These are phyloP conservation scores for Metallyticus violacea DNA, from an alignment of 2,888 invertebrate genomes.

Conservation along the genomic window DNA sequence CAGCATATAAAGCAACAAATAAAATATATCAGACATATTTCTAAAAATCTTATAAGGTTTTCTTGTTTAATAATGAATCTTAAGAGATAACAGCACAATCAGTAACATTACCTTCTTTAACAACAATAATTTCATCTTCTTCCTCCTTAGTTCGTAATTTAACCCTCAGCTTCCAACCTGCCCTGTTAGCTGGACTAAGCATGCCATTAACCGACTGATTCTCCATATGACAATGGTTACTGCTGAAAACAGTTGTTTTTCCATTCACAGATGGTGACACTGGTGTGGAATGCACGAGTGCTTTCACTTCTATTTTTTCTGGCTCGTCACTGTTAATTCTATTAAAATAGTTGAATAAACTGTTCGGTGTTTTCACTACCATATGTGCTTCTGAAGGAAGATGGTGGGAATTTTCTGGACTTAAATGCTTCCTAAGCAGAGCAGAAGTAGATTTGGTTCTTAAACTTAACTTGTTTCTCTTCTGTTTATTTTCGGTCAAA, in stretches of 20 bases:
- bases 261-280: conserved; percentile 12
- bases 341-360: conserved; percentile 59
- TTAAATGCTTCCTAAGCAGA: not conserved
- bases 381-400: not conserved
- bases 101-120: not conserved
- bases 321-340: conserved; percentile 49
- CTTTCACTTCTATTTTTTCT: conserved; percentile 26
- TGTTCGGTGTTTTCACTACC: conserved; percentile 51
- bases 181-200: not conserved
- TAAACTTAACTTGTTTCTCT: not conserved
- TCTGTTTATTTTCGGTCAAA: not conserved
- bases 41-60: too few species aligned
- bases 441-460: not conserved
- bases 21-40: too few species aligned
- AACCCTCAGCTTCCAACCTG: not conserved
- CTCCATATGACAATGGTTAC: not conserved
- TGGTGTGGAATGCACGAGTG: conserved; percentile 26
- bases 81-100: too few species aligned
- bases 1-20: too few species aligned
- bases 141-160: not conserved
- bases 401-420: not conserved
- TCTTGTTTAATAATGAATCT: too few species aligned
- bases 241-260: not conserved
- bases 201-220: not conserved
- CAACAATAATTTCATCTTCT: not conserved